Base-by-base conservation (phyloP, 2,888 invertebrate species). In the Tipula confusa region DNA sequence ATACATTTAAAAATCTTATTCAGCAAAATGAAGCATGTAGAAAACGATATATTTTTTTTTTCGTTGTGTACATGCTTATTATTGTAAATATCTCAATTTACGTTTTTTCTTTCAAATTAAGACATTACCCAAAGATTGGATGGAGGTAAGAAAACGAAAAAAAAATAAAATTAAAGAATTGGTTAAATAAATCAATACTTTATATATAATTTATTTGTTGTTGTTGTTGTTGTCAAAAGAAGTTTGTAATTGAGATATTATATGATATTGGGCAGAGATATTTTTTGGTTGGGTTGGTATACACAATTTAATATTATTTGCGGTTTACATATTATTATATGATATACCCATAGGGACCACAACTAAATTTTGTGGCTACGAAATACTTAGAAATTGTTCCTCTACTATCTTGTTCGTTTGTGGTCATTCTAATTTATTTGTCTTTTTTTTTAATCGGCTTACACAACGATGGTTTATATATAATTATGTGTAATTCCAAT, bases 71-170 rank as follows among this genome's bases (percentile, higher is more conserved):
- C 64, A 64, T 64, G 64, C 64, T 64, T 64, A 64, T 64, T 64
- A 64, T 64, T 64, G 64, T 64, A 64, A 64, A 64, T 64, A 64
- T 64, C 64, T 64, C 64, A 64, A 64, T 64, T 64, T 64, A 64
- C 64, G 64, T 64, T 64, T 64, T 43, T 64, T 64, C 64, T 64
- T 64, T 64, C 64, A 64, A 64, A 64, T 64, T 64, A 64, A 64
- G 64, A 64, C 64, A 64, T 64, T 64, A 64, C 64, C 64, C 64
- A 64, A 64, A 64, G 64, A 64, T 64, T 64, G 64, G 64, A 64
- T 64, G 24, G 64, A 64, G 64, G 64, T 64, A 64, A 64, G 64
- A 64, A 43, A 64, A 64, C 64, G 43, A 15, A 64, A 64, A 64
- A 64, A 64, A 64, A 64, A 33, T 33, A 3, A 9, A 48, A 48